A percentile compares a stretch with the other conserved stretches of the same genome.
Conservation (phyloP, 92 coral and sea anemone species). For the Actinernus sp. region DNA sequence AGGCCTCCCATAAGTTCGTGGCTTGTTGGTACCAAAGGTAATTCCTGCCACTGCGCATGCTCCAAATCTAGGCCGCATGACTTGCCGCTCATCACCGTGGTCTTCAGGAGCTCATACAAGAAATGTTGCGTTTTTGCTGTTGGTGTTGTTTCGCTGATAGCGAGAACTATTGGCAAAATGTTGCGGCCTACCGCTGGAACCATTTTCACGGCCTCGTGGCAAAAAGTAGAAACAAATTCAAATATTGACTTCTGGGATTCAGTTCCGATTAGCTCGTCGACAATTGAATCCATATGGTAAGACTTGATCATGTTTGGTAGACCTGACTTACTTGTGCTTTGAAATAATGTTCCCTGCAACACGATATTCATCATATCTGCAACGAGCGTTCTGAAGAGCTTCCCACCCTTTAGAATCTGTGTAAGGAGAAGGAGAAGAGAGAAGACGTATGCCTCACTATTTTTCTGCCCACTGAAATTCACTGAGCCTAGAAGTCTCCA, state of each 20-base stretch:
- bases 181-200: neutral
- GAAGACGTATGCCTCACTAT: neutral
- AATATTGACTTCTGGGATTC: too few species aligned
- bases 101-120: neutral
- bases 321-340: neutral
- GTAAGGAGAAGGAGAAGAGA: neutral
- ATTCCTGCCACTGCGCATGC: conserved; percentile 16
- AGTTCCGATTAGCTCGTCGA: neutral
- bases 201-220: neutral
- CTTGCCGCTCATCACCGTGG: neutral
- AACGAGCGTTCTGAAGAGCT: neutral
- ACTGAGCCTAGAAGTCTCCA: neutral
- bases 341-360: neutral
- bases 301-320: neutral
- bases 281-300: neutral
- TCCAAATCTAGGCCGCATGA: conserved; percentile 2
- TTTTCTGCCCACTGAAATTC: neutral
- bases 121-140: neutral
- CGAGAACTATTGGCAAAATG: neutral
- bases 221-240: neutral
- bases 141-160: neutral
- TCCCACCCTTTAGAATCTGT: neutral
- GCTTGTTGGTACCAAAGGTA: conserved; percentile 23
- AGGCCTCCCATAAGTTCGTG: conserved; percentile 15
- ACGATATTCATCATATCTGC: neutral